Conservation (phyloP, 2,113 vertebrate genomes). For the Egretta garzetta region DNA sequence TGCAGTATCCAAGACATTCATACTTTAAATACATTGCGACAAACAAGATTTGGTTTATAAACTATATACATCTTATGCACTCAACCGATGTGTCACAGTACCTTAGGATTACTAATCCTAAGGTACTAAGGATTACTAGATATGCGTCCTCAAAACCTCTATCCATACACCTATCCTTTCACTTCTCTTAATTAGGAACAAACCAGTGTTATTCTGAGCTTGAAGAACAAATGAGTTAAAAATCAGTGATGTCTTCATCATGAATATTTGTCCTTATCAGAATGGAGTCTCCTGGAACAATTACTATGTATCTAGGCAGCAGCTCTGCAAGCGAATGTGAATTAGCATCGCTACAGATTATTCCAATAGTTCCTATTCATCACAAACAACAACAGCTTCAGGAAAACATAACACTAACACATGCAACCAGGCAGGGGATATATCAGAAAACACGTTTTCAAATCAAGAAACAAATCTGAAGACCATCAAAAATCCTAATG, state of each 20-base stretch:
- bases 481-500: background rate
- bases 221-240: background rate
- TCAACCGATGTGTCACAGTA: background rate
- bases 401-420: background rate
- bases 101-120: background rate
- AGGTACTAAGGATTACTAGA: no score
- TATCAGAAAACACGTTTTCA: background rate
- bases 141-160: background rate
- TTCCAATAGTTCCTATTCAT: conserved; percentile 19
- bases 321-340: conserved; percentile 8
- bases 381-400: conserved; percentile 20
- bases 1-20: background rate
- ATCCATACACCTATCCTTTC: background rate
- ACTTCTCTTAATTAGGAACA: background rate
- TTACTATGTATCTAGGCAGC: conserved; percentile 37
- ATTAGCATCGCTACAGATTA: conserved; percentile 31
- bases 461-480: background rate
- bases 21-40: background rate
- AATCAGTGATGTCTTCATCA: background rate
- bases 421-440: background rate
- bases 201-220: background rate
- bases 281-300: conserved; percentile 20
- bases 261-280: conserved; percentile 1
- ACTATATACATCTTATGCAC: background rate
- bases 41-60: background rate